These are phyloP conservation scores for Sandelia bainsii DNA, from an alignment of 2,797 vertebrate species.

Conservation along the genomic window DNA sequence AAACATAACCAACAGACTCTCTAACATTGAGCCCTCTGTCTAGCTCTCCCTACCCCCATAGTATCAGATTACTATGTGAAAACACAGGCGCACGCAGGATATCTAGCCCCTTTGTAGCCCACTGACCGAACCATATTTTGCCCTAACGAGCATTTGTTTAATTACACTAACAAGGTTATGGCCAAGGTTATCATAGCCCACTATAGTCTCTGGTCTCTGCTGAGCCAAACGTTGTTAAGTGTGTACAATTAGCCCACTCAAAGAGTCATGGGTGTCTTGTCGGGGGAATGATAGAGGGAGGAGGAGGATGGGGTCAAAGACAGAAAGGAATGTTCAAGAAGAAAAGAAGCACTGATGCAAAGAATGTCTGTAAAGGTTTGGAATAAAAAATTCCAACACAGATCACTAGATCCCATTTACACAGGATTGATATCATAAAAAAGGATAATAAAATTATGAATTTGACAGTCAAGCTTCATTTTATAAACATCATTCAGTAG, in stretches of 20 bases:
- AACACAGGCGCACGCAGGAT: conserved; percentile 8
- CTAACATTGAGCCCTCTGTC: conserved; percentile 57
- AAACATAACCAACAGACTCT: conserved; percentile 28
- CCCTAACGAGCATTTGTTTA: conserved; percentile 51
- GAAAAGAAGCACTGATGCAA: conserved; percentile 36
- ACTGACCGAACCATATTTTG: conserved; percentile 24
- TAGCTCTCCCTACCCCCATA: not conserved
- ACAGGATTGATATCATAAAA: conserved; percentile 33
- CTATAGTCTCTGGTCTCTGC: conserved; percentile 45
- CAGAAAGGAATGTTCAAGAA: conserved; percentile 45
- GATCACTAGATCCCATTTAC: conserved; percentile 42
- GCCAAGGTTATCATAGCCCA: conserved; percentile 62
- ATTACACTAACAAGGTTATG: conserved; percentile 75
- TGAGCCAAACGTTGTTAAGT: conserved; percentile 68
- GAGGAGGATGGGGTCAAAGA: conserved; percentile 27
- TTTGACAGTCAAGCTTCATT: conserved; percentile 3
- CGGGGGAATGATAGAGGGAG: conserved; percentile 13
- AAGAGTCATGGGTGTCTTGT: conserved; percentile 67
- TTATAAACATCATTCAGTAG: conserved; percentile 20
- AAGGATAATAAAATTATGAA: not conserved
- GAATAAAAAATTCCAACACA: not conserved
- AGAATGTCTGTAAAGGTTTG: not conserved
- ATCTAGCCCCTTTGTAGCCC: conserved; percentile 3
- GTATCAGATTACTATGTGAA: conserved; percentile 39
- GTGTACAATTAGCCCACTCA: conserved; percentile 68